Evolutionary conservation across 2,888 invertebrate species (phyloP), one percentile per base, ranked within the genome.

Genomic region (Eucera pruinosa): DNA sequence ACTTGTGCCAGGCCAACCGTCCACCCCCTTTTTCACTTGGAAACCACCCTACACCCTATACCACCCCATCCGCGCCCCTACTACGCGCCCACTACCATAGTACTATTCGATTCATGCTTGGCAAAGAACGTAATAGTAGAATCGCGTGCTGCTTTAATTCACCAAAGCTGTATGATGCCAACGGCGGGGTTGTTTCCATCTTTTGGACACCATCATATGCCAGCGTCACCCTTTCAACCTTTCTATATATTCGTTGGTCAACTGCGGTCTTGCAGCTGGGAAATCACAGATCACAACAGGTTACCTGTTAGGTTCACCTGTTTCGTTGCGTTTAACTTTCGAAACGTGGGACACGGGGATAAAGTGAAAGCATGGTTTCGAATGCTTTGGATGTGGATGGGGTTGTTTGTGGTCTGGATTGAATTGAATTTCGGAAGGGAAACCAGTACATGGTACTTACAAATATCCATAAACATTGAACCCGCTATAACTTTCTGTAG

Each of bases 61-160:
- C 66, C 67, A 64, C 64, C 58, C 69, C 60, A 75, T 62, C 75
- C 76, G 20, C 64, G 25, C 62, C 66, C 52, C 65, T 76, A 69
- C 81, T 78, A 82, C 81, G 73, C 50, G 65, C 67, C 62, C 71
- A 76, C 83, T 80, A 86, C 78, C 81, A 85, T 86, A 86, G 84
- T 87, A 88, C 85, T 85, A 83, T 84, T 83, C 82, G 82, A 87
- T 86, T 85, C 85, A 84, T 84, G 76, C 80, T n/a, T 70, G 81
- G 75, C 66, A 75, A 76, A 65, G 65, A 76, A 77, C 80, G 73
- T 84, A 81, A 87, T 84, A 85, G 82, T 80, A 79, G 80, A 80
- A 85, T 88, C 83, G 85, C 87, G 84, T 85, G 85, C 67, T 75
- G 78, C 81, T 76, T 64, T 77, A 77, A 77, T 77, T 77, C 77